Evolutionary conservation across 2,888 invertebrate species (phyloP), one percentile per base, ranked within the genome.

Genomic region (Cerceris rybyensis): DNA sequence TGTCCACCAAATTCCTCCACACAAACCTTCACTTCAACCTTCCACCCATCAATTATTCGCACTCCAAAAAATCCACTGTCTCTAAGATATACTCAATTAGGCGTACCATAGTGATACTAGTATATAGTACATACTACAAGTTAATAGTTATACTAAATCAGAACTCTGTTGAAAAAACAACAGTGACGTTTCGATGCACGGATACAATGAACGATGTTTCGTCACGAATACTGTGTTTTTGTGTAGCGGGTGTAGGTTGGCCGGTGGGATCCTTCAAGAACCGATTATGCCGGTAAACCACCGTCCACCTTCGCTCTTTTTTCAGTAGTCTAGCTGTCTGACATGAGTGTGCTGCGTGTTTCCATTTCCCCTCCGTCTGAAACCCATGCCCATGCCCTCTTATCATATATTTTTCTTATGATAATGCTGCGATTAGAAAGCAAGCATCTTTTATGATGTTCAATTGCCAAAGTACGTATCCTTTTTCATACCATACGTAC

Each of bases 281-380:
- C 70, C 75, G 75, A 64, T 72, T 70, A 49, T 65, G 61, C 73
- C 68, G 78, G 81, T 65, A 52, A 52, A 70, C 78, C 84, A 84
- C 80, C 88, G 88, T 81, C 89, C 86, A 84, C 86, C 87, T 84
- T 80, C 85, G 89, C 89, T 89, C 90, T 79, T 71, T 75, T 67
- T 81, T 85, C 75, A 79, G 91, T 92, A 92, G 91, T 87, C 67
- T 87, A 90, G 90, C 84, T 91, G 90, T 90, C 89, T 91, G 80
- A 80, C 57, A 77, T 77, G 88, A 91, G 91, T 92, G 90, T 92
- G 92, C 89, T 91, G 90, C 90, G 91, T 91, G 89, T 90, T 75
- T 87, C 80, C 85, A 86, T 89, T 13, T n/a, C 50, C 7, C 11
- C 50, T 28, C 28, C 1, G 28, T 28, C 28, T 4, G 28, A 28